Evolutionary conservation across 23 tunicate genomes (phyloP).

Genomic region (Diplosoma virens): DNA sequence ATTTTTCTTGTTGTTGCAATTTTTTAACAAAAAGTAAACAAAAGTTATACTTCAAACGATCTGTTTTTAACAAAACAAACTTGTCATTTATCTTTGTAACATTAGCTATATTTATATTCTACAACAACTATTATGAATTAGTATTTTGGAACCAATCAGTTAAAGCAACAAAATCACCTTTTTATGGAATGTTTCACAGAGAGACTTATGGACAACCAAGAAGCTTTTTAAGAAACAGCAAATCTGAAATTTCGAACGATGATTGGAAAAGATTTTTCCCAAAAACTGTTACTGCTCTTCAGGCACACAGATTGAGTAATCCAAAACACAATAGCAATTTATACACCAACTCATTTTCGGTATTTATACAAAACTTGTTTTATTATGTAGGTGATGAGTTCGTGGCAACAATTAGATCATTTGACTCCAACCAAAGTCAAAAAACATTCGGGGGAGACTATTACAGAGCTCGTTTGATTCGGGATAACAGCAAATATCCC

Average conservation of each 20-base stretch:
- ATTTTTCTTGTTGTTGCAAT: no score
- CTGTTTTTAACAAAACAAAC: no score
- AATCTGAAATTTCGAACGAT: not conserved
- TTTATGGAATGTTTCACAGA: conserved; percentile 8
- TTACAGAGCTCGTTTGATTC: conserved; percentile 23
- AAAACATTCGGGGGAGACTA: conserved; percentile 54
- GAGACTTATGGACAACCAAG: not conserved
- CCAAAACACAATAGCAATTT: not conserved
- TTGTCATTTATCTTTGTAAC: no score
- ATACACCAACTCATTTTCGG: not conserved
- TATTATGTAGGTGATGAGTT: conserved; percentile 22
- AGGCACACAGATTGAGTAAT: not conserved
- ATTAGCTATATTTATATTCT: no score
- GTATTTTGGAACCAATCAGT: no score
- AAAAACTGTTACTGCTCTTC: not conserved
- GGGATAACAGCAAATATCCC: not conserved
- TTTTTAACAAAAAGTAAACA: no score
- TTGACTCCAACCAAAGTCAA: conserved; percentile 14
- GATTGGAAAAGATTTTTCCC: conserved; percentile 10
- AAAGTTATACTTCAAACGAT: no score
- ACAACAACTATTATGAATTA: no score
- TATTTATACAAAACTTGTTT: not conserved
- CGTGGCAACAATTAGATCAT: conserved; percentile 9
- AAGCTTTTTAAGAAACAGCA: no score
- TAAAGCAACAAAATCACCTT: conserved; percentile 1